phyloP scores from a whole-genome alignment of 2,113 vertebrate genomes.

The Psophia crepitans region DNA sequence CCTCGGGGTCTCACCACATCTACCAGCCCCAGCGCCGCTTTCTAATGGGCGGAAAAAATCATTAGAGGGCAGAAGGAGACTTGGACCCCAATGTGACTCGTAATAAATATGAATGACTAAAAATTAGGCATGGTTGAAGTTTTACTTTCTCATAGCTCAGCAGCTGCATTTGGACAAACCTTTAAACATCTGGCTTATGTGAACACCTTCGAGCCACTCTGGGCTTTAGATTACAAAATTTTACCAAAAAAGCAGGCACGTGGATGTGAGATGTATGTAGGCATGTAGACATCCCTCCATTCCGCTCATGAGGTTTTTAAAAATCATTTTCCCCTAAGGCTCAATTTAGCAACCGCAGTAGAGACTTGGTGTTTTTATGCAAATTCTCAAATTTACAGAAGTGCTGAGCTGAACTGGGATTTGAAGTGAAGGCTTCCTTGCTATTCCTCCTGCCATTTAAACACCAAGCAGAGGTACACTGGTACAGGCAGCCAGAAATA shows the following conservation, averaged over 20 bases:
- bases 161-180: not conserved
- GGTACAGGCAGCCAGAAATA: not conserved
- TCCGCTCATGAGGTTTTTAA: not conserved
- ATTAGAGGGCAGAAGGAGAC: not conserved
- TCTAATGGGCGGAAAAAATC: not conserved
- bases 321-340: not conserved
- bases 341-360: not conserved
- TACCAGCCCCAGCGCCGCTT: not conserved
- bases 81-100: not conserved
- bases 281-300: not conserved
- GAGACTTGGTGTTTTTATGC: not conserved
- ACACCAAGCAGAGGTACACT: not conserved
- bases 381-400: constrained; percentile 37
- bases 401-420: not conserved
- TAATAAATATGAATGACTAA: not conserved
- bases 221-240: not conserved
- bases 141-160: not conserved
- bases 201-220: not conserved
- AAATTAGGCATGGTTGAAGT: not conserved
- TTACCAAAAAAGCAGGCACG: not conserved
- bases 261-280: not conserved
- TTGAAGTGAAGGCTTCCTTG: not conserved
- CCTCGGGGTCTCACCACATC: fast-evolving
- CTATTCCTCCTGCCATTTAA: constrained; percentile 12
- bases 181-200: not conserved